Evolutionary conservation across 1,140 invertebrate genomes (phyloP).

Genomic region (Drosophila albomicans): DNA sequence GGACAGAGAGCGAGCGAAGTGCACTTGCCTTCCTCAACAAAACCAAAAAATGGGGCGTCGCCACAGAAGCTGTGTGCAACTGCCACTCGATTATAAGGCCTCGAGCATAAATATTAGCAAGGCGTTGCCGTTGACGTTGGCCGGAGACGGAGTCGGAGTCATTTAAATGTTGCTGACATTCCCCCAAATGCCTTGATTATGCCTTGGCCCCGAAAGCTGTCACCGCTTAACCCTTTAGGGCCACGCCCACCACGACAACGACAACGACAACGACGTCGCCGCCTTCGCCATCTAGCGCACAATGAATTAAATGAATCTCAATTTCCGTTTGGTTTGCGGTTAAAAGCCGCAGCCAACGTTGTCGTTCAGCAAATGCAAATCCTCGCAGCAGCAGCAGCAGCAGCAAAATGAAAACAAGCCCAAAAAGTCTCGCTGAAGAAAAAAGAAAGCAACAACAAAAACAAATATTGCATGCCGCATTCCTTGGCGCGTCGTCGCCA

Average conservation of each 20-base stretch:
- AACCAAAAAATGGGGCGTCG: too few relatives aligned
- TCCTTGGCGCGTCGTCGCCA: conserved; percentile 41
- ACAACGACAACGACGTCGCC: background rate
- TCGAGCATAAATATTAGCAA: conserved; percentile 78
- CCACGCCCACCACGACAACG: background rate
- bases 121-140: conserved; percentile 69
- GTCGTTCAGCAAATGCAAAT: conserved; percentile 68
- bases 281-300: conserved; percentile 40
- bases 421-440: conserved; percentile 57
- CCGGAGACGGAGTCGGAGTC: conserved; percentile 49
- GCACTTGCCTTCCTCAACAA: conserved; percentile 42
- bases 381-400: conserved; percentile 39
- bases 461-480: conserved; percentile 24
- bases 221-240: conserved; percentile 69
- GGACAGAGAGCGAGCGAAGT: conserved; percentile 33
- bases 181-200: conserved; percentile 38
- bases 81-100: conserved; percentile 57
- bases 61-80: background rate
- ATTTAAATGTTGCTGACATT: conserved; percentile 74
- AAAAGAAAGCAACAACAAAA: conserved; percentile 51
- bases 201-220: conserved; percentile 55
- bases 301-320: conserved; percentile 84
- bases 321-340: conserved; percentile 83
- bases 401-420: conserved; percentile 74
- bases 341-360: conserved; percentile 74